A percentile compares a stretch with the other conserved stretches of the same genome.
Conservation (phyloP, 2,797 vertebrate species). For the Protonibea diacanthus region DNA sequence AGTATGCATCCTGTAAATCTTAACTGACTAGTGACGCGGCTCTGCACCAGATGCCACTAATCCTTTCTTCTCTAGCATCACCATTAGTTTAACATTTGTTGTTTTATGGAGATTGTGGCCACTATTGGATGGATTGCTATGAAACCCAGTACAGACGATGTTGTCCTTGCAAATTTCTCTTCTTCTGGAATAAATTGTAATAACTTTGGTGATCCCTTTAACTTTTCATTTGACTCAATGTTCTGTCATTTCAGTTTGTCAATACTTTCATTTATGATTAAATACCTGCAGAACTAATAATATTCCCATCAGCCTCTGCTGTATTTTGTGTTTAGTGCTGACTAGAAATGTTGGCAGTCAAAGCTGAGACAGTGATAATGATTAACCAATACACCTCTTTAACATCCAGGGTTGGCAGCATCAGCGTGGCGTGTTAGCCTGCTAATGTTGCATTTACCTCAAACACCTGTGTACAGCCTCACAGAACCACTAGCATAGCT, state of each 20-base stretch:
- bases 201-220: background rate
- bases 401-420: background rate
- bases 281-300: background rate
- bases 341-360: background rate
- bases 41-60: background rate
- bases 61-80: background rate
- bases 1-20: background rate
- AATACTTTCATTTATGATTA: background rate
- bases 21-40: background rate
- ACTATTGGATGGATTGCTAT: background rate
- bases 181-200: conserved; percentile 2
- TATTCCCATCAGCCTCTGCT: background rate
- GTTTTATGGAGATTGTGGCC: background rate
- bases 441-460: background rate
- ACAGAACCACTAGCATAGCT: background rate
- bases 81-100: background rate
- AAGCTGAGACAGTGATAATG: background rate
- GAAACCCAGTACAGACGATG: background rate
- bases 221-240: background rate
- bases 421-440: background rate
- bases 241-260: background rate
- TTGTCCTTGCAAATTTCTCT: no score
- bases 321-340: background rate
- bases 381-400: background rate
- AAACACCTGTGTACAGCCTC: background rate